These are phyloP conservation scores for Parazoanthus darwini DNA, from an alignment of 92 coral and sea anemone species.

Conservation along the genomic window DNA sequence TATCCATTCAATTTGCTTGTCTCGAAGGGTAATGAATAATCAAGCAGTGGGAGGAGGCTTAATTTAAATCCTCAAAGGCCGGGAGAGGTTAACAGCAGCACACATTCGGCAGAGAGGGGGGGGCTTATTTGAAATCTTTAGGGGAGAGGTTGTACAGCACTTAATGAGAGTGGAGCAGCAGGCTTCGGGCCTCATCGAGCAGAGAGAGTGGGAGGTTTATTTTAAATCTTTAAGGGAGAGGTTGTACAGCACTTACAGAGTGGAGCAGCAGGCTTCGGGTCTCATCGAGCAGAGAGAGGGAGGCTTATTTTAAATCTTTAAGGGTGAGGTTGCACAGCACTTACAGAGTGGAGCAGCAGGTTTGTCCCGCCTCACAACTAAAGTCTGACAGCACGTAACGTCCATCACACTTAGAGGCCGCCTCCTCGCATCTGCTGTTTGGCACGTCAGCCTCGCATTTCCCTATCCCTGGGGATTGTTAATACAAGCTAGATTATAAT, in stretches of 20 bases:
- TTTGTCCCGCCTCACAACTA: background rate
- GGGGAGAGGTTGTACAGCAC: background rate
- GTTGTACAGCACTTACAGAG: background rate
- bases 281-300: background rate
- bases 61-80: too few species aligned
- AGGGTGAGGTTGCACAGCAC: background rate
- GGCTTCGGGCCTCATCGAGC: background rate
- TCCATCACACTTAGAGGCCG: slow-evolving; percentile 14
- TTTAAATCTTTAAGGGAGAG: background rate
- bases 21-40: too few species aligned
- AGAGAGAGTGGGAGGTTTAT: background rate
- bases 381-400: slow-evolving; percentile 11
- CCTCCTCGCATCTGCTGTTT: slow-evolving; percentile 17
- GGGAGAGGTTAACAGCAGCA: too few species aligned
- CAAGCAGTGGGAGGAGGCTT: too few species aligned
- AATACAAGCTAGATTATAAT: too few species aligned
- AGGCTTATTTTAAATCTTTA: too few species aligned
- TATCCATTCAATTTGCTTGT: too few species aligned
- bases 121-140: too few species aligned
- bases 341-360: slow-evolving; percentile 23
- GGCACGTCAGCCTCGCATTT: background rate
- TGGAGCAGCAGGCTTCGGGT: background rate
- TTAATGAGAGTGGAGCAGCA: slow-evolving; percentile 17
- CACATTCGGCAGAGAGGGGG: too few species aligned
- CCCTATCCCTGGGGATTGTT: background rate